A percentile compares a stretch with the other conserved stretches of the same genome.
These are phyloP conservation scores for Geotrypetes seraphini DNA, from an alignment of 2,797 vertebrate genomes.

Conservation along the genomic window DNA sequence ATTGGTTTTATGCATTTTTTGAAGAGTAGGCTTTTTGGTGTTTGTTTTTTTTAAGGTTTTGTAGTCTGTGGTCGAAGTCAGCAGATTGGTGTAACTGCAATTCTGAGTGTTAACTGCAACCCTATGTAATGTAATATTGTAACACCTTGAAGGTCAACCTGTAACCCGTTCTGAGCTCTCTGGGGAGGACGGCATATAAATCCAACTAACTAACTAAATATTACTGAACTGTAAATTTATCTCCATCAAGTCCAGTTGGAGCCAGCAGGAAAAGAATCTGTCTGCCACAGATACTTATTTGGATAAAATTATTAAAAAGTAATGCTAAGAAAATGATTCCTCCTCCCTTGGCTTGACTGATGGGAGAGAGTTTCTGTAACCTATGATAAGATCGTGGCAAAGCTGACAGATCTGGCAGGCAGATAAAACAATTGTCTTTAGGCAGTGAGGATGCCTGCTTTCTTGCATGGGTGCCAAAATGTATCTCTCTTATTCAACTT, in stretches of 20 bases:
- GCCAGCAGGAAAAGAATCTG: constrained; percentile 42
- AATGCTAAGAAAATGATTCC: constrained; percentile 25
- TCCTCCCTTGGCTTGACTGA: constrained; percentile 25
- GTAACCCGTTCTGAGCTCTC: too few relatives aligned
- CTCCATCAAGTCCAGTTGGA: constrained; percentile 33
- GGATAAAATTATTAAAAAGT: constrained; percentile 38
- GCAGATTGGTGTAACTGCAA: too few relatives aligned
- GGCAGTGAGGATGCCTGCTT: constrained; percentile 26
- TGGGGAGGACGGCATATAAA: too few relatives aligned
- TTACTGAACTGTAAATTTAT: constrained; percentile 20
- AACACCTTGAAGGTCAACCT: too few relatives aligned
- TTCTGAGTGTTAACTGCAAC: too few relatives aligned
- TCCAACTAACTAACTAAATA: too few relatives aligned
- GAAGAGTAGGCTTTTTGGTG: too few relatives aligned
- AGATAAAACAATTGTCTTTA: constrained; percentile 21
- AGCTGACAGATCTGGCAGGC: constrained; percentile 20
- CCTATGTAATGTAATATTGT: too few relatives aligned
- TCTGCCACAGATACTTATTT: constrained; percentile 33
- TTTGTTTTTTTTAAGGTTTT: too few relatives aligned
- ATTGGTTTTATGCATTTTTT: too few relatives aligned
- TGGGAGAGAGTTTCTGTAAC: constrained; percentile 31
- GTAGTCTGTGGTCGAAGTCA: too few relatives aligned
- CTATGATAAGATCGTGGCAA: constrained; percentile 32
- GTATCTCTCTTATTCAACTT: constrained; percentile 24
- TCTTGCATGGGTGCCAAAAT: constrained; percentile 16